Base-by-base conservation (phyloP, 2,888 invertebrate species). In the Stenodera caucasica region DNA sequence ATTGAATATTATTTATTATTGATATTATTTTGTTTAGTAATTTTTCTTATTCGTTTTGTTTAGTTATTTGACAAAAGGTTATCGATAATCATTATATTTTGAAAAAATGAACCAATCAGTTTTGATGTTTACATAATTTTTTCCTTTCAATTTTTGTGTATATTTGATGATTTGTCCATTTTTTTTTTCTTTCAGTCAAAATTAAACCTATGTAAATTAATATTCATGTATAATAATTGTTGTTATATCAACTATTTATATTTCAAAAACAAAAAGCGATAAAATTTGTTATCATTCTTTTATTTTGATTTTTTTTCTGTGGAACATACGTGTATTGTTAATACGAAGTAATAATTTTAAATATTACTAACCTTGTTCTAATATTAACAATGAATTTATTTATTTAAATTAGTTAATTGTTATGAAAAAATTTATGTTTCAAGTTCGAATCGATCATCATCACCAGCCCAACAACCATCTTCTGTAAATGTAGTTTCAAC, bases 371-470 rank as follows among this genome's bases (percentile, higher is more conserved):
- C 45, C 45, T 45, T 45, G 45, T 45, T 2, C 18, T n/a, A 11
- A 6, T 45, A 9, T 45, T 12, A 45, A 21, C 15, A 21, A 18
- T 11, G 11, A 8, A 37, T 15, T 45, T 45, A 11, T 40, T 40
- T n/a, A n/a, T n/a, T n/a, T n/a, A n/a, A n/a, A n/a, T n/a, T n/a
- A n/a, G n/a, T n/a, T n/a, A n/a, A n/a, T n/a, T n/a, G n/a, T n/a
- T n/a, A n/a, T n/a, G n/a, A n/a, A n/a, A n/a, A n/a, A n/a, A n/a
- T n/a, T 55, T 50, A 55, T 65, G 29, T 63, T 65, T 23, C 53
- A 35, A 68, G 66, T 61, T 63, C 68, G 49, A 63, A 58, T 57
- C 64, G 68, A 54, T 49, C 70, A 29, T 59, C 70, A 33, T 63
- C 68, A 51, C 15, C 50, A 30, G 52, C 50, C 15, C 61, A 53